Evolutionary conservation across 2,113 vertebrate genomes (phyloP).

Genomic region (Scortum barcoo): DNA sequence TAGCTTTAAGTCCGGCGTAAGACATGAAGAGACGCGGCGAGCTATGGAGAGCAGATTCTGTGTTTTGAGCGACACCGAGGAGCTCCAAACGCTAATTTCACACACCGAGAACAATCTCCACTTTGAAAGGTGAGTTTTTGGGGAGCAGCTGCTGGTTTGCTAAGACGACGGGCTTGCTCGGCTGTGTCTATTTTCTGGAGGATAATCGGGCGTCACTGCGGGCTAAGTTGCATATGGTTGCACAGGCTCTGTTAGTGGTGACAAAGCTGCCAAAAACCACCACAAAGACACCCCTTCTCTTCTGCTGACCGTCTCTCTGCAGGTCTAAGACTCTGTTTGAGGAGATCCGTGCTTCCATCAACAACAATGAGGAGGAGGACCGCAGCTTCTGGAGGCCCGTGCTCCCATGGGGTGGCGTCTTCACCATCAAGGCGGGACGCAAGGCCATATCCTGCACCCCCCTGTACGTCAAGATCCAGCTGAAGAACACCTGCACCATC

Average conservation of each 20-base stretch:
- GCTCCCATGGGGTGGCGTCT: slow-evolving; percentile 92
- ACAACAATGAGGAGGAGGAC: slow-evolving; percentile 89
- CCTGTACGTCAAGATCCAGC: slow-evolving; percentile 89
- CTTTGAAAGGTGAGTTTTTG: slow-evolving; percentile 79
- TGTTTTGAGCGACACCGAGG: slow-evolving; percentile 79
- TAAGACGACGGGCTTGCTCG: neutral
- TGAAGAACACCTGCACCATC: slow-evolving; percentile 94
- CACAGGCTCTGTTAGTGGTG: neutral
- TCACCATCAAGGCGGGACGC: slow-evolving; percentile 89
- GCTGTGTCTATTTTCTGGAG: neutral
- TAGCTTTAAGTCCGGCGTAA: slow-evolving; percentile 22
- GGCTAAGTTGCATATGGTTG: slow-evolving; percentile 4
- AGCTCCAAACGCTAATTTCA: slow-evolving; percentile 69
- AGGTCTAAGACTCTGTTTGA: slow-evolving; percentile 93
- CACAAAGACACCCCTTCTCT: neutral
- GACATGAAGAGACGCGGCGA: slow-evolving; percentile 79
- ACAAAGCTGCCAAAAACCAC: too few relatives aligned
- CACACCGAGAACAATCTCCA: slow-evolving; percentile 58
- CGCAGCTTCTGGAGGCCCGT: slow-evolving; percentile 93
- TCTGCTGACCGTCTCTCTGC: slow-evolving; percentile 28
- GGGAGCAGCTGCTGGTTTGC: neutral
- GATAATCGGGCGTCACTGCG: neutral
- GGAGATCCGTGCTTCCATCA: slow-evolving; percentile 92
- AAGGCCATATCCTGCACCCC: slow-evolving; percentile 91
- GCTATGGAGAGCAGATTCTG: slow-evolving; percentile 82